These are phyloP conservation scores for Dipodomys stephensi DNA, from an alignment of 2,113 vertebrate species.

Conservation along the genomic window DNA sequence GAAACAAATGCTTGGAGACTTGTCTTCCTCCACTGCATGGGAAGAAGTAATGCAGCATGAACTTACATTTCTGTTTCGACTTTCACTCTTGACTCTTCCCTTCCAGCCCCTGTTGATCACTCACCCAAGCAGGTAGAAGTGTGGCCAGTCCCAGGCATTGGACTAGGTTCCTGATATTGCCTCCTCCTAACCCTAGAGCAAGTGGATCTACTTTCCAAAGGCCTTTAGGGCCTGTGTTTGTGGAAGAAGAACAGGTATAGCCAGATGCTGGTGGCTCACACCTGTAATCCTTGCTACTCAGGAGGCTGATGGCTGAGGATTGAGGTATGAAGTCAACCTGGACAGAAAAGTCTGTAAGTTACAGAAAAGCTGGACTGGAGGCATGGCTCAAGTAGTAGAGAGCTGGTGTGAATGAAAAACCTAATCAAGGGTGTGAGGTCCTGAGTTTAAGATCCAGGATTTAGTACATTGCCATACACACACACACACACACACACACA, in stretches of 20 bases:
- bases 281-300: too few relatives aligned
- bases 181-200: neutral
- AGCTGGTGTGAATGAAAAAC: too few relatives aligned
- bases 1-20: neutral
- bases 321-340: too few relatives aligned
- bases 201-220: neutral
- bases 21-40: rapidly evolving
- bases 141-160: neutral
- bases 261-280: too few relatives aligned
- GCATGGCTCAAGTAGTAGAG: too few relatives aligned
- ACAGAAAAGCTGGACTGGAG: too few relatives aligned
- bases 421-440: too few relatives aligned
- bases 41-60: rapidly evolving
- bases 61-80: neutral
- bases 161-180: neutral
- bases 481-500: too few relatives aligned
- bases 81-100: neutral
- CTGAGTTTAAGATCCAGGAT: too few relatives aligned
- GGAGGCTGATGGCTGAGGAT: too few relatives aligned
- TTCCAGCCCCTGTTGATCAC: neutral
- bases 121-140: neutral
- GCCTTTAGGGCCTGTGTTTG: neutral
- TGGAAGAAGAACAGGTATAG: neutral
- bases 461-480: too few relatives aligned
- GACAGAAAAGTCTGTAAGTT: too few relatives aligned